A percentile compares a stretch with the other conserved stretches of the same genome.
Conservation (phyloP, 2,797 vertebrate species). For the Rallus crepitans region DNA sequence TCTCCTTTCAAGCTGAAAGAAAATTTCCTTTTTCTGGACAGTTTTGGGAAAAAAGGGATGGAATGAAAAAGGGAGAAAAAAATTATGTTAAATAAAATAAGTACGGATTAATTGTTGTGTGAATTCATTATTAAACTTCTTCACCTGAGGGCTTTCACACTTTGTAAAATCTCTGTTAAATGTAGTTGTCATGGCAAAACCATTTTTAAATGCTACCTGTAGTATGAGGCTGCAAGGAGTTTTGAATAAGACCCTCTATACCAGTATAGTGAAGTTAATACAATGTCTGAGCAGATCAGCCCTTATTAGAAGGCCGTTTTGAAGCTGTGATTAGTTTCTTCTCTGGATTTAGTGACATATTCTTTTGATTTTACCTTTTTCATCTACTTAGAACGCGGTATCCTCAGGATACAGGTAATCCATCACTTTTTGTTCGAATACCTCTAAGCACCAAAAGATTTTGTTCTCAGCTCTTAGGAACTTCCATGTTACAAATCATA, state of each 20-base stretch:
- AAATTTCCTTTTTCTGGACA: neutral
- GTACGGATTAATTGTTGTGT: neutral
- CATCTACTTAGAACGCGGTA: neutral
- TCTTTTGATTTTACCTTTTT: neutral
- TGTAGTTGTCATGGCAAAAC: neutral
- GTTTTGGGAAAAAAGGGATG: neutral
- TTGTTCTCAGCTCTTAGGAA: neutral
- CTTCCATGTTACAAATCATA: neutral
- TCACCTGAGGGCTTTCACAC: neutral
- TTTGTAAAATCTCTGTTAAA: neutral
- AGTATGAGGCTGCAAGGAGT: fast-evolving
- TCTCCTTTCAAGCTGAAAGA: neutral
- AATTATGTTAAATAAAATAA: neutral
- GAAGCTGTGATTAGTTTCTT: neutral
- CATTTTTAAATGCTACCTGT: neutral
- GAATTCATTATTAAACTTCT: neutral
- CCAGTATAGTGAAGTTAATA: neutral
- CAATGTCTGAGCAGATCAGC: neutral
- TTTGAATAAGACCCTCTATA: neutral
- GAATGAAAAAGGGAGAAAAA: neutral
- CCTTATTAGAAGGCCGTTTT: neutral
- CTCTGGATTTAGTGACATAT: neutral
- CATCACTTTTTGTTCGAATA: neutral
- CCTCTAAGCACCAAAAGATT: neutral
- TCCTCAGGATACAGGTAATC: neutral